These are phyloP conservation scores for Pasiphila rectangulata DNA, from an alignment of 2,888 invertebrate genomes.

Conservation along the genomic window DNA sequence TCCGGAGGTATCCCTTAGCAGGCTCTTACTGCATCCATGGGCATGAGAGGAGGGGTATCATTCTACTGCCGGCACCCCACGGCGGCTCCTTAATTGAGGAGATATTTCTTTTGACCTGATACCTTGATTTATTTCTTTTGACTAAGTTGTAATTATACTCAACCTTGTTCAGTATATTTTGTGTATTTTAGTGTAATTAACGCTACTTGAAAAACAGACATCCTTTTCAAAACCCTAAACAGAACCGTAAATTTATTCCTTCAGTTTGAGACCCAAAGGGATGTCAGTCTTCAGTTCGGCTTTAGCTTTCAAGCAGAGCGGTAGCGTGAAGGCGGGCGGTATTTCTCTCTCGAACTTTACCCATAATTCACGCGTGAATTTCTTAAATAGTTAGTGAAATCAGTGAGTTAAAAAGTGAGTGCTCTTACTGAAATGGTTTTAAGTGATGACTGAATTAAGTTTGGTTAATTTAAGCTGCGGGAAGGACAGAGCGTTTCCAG, in stretches of 20 bases:
- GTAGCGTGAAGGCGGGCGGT: constrained; percentile 49
- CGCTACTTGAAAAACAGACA: too few relatives aligned
- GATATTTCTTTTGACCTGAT: too few relatives aligned
- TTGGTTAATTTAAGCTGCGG: constrained; percentile 35
- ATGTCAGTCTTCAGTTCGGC: constrained; percentile 53
- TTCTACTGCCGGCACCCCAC: too few relatives aligned
- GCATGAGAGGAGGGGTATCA: too few relatives aligned
- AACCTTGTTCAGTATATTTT: too few relatives aligned
- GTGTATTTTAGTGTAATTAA: neutral
- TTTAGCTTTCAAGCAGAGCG: constrained; percentile 58
- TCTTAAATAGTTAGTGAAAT: constrained; percentile 25
- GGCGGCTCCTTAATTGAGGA: too few relatives aligned
- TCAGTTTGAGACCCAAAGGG: constrained; percentile 28
- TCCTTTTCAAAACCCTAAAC: constrained; percentile 3
- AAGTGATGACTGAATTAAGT: constrained; percentile 42
- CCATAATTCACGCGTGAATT: constrained; percentile 37
- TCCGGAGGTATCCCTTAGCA: too few relatives aligned
- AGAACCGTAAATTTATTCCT: constrained; percentile 25
- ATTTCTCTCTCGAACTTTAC: constrained; percentile 56
- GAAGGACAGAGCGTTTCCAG: constrained; percentile 44
- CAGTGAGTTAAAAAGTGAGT: constrained; percentile 31
- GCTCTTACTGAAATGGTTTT: constrained; percentile 30
- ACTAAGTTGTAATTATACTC: too few relatives aligned
- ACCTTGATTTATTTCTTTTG: too few relatives aligned
- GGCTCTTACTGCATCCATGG: too few relatives aligned